Conservation (phyloP, 1,140 invertebrate genomes). For the Drosophila setifemur region DNA sequence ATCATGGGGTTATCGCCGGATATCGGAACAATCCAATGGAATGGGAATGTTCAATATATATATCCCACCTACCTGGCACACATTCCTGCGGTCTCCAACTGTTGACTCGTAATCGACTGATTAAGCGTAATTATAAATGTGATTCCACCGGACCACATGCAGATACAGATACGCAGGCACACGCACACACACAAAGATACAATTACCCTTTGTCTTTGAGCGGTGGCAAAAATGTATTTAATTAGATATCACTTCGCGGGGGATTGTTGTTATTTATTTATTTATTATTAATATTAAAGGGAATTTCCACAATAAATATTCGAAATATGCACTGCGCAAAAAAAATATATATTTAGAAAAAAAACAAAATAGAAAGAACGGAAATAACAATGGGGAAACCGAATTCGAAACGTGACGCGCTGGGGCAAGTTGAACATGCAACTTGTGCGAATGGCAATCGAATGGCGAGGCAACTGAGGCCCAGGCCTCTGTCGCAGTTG, state of each 20-base stretch:
- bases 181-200: not conserved
- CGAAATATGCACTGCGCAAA: conserved; percentile 57
- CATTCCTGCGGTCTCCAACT: conserved; percentile 11
- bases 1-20: no score
- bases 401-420: conserved; percentile 3
- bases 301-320: conserved; percentile 1
- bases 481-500: conserved; percentile 15
- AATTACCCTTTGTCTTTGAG: no score
- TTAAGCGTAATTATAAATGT: conserved; percentile 46
- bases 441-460: conserved; percentile 73
- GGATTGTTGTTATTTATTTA: no score
- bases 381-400: conserved; percentile 21
- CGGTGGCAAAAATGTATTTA: no score
- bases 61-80: conserved; percentile 7
- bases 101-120: conserved; percentile 14
- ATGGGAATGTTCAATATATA: not conserved
- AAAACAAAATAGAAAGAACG: not conserved
- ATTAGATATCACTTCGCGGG: conserved; percentile 28
- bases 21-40: no score
- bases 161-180: not conserved
- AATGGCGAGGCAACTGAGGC: conserved; percentile 25
- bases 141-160: conserved; percentile 23
- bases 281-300: no score
- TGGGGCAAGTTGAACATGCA: conserved; percentile 48
- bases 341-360: conserved; percentile 34